Evolutionary conservation across 1,140 invertebrate genomes (phyloP), one percentile per base, ranked within the genome.

Genomic region (Drosophila tropicalis): DNA sequence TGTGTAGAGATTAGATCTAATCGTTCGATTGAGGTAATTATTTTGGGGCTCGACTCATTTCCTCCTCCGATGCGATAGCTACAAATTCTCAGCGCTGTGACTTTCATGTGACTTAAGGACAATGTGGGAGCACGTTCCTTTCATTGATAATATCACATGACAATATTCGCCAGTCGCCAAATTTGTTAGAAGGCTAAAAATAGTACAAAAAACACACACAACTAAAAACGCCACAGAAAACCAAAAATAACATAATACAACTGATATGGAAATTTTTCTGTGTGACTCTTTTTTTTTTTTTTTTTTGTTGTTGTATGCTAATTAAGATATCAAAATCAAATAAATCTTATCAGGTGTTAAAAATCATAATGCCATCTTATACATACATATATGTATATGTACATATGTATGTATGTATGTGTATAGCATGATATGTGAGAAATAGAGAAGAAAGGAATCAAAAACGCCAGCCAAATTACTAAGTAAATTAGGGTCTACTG

Each of bases 271-370:
- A 85, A 81, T 81, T 85, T 86, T 58, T 29, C 29, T 29, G 5
- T 36, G 36, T 39, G 36, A 13, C 17, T 10, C 36, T 75, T 81
- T 81, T 51, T 9, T 51, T 51, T 2, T 51, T 2, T 58, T 75
- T 78, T 81, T 51, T 10, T 51, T 51, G 10, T 78, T 39, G 66
- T 66, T 62, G 72, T 62, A 70, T 75, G 72, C 76, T 82, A 83
- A 87, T 73, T 79, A 68, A 77, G 84, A 83, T 87, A 87, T 87
- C 73, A 80, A 70, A 80, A 89, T 78, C 66, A 32, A 51, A 51
- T 51, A 80, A 83, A 80, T 71, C 76, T 87, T 87, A 87, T 87
- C 83, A 89, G 83, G 83, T 87, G 84, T 87, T 87, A 77, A 89
- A 41, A 77, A 67, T 62, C 72, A 62, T 84, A 83, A 89, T 74